Percentiles rank a stretch among this genome's conserved stretches.
phyloP scores from a whole-genome alignment of 2,888 invertebrate genomes.

The Phorcus lineatus region DNA sequence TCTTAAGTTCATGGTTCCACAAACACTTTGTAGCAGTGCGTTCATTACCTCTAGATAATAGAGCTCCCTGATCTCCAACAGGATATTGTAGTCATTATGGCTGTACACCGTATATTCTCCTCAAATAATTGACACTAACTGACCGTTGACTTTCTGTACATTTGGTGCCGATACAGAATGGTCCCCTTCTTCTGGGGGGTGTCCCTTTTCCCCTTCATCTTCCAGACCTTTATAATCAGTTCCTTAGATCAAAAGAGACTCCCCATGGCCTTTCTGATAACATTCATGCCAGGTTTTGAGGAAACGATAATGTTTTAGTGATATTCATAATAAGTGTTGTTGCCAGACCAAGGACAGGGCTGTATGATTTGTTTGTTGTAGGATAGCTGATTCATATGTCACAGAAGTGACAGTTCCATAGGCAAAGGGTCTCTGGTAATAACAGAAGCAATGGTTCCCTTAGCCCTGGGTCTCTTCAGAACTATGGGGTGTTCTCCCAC shows the following conservation, averaged over 20 bases:
- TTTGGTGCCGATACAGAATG: not conserved
- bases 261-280: slow-evolving; percentile 27
- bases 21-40: slow-evolving; percentile 10
- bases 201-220: not conserved
- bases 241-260: slow-evolving; percentile 27
- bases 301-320: slow-evolving; percentile 27
- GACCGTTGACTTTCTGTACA: not conserved
- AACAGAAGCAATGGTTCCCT: not conserved
- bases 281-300: slow-evolving; percentile 28
- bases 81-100: slow-evolving; percentile 18
- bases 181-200: slow-evolving; percentile 7
- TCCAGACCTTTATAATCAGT: slow-evolving; percentile 21
- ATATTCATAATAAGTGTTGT: slow-evolving; percentile 16
- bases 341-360: not conserved
- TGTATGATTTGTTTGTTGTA: slow-evolving; percentile 16
- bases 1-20: slow-evolving; percentile 15
- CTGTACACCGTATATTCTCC: slow-evolving; percentile 1
- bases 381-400: slow-evolving; percentile 14
- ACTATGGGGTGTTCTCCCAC: not conserved
- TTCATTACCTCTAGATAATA: slow-evolving; percentile 16
- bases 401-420: not conserved
- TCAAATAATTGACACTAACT: slow-evolving; percentile 14
- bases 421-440: not conserved
- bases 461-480: not conserved
- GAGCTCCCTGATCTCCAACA: not conserved